Evolutionary conservation across 2,113 vertebrate genomes (phyloP), one percentile per base, ranked within the genome.

Genomic region (Hypocryptadius cinnamomeus): DNA sequence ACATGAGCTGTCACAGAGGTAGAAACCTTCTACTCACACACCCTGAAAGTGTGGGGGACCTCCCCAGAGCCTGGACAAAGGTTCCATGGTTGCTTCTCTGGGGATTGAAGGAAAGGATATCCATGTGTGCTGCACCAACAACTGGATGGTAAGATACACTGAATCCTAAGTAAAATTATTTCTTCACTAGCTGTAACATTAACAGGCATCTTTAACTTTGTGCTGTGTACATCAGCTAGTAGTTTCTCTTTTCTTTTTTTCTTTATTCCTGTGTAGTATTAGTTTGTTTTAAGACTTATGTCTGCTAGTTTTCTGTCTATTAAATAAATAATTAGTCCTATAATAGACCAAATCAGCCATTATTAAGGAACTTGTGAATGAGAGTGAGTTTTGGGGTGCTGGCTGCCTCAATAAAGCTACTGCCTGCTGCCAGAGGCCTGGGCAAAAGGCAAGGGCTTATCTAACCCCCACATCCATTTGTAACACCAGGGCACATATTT

Each of bases 11-110:
- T 27, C 13, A 42, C 18, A n/a, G 37, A 42, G 23, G 18, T 16
- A 17, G 5, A 51, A 78, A 19, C 47, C 47, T 42, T 51, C 24
- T 14, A 18, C 18, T n/a, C 11, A 21, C 13, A 22, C 37, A 13
- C 31, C 17, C 17, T 51, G 37, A 28, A 22, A 22, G 8, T 37
- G 15, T 74, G 72, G 15, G 42, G 23, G 25, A 23, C 11, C 14
- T 30, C 33, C 54, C 25, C 2, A 2, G 33, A 59, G 14, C 24
- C 37, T n/a, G 23, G 14, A 28, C 2, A 1, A 3, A 8, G 23
- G 7, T 78, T n/a, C 37, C 1, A 1, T 51, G 14, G 30, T 7
- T 51, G 21, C 6, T 42, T 63, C 30, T 27, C 74, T 51, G 37
- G 30, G 24, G 37, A 40, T 10, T 64, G 76, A 42, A 3, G 59